Percentiles rank a stretch among this genome's conserved stretches.
Evolutionary conservation across 2,113 vertebrate genomes (phyloP).

Genomic region (Melanocharis versteri): DNA sequence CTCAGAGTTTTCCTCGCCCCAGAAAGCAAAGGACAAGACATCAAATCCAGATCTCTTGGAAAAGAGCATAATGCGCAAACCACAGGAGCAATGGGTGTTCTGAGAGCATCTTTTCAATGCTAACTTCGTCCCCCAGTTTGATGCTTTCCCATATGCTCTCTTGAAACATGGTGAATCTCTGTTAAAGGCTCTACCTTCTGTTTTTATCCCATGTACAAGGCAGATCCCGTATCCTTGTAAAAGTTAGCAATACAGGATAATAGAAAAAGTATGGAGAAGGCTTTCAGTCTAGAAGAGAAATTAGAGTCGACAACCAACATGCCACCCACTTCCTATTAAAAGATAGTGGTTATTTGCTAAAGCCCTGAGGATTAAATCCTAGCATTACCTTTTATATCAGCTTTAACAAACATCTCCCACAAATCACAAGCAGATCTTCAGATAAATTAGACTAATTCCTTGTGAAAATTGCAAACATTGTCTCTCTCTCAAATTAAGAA

Average conservation of each 20-base stretch:
- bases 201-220: neutral
- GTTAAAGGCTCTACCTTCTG: constrained; percentile 23
- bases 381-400: constrained; percentile 55
- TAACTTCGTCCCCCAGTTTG: neutral
- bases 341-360: constrained; percentile 66
- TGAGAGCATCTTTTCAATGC: neutral
- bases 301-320: constrained; percentile 69
- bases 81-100: constrained; percentile 51
- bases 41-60: constrained; percentile 61
- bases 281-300: constrained; percentile 46
- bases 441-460: constrained; percentile 44
- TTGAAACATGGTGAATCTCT: neutral
- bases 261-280: constrained; percentile 59
- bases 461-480: constrained; percentile 24
- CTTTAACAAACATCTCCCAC: constrained; percentile 41
- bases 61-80: constrained; percentile 32
- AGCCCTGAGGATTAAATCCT: constrained; percentile 55
- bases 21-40: constrained; percentile 50
- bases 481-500: constrained; percentile 24
- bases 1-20: neutral
- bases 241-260: constrained; percentile 22
- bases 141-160: constrained; percentile 18
- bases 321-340: constrained; percentile 63
- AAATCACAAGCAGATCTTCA: constrained; percentile 66
- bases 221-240: neutral